These are phyloP conservation scores for Geotrypetes seraphini DNA, from an alignment of 2,797 vertebrate genomes.

Conservation along the genomic window DNA sequence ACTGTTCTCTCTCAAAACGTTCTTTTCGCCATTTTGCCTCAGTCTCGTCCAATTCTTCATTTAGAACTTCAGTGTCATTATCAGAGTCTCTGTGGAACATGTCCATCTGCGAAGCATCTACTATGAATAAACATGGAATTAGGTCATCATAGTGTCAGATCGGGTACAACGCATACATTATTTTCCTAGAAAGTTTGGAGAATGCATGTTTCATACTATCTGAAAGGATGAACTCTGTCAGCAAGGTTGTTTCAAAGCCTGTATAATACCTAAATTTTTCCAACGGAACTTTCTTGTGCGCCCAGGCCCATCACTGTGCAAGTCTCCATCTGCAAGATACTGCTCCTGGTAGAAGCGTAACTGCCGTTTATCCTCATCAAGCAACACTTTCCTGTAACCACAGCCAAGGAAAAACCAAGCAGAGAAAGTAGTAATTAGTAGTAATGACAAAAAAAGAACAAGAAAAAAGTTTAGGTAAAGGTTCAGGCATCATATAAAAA, in stretches of 20 bases:
- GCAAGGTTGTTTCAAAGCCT: too few relatives aligned
- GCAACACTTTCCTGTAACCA: constrained; percentile 74
- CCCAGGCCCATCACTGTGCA: constrained; percentile 88
- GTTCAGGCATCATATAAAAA: too few relatives aligned
- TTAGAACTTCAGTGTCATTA: constrained; percentile 61
- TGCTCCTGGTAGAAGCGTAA: constrained; percentile 86
- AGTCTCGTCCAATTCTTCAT: constrained; percentile 66
- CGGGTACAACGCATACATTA: not conserved
- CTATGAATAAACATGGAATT: too few relatives aligned
- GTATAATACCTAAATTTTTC: constrained; percentile 73
- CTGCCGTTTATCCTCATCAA: constrained; percentile 88
- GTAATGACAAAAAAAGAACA: too few relatives aligned
- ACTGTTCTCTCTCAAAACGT: constrained; percentile 82
- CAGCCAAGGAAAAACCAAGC: not conserved
- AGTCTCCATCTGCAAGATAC: constrained; percentile 85
- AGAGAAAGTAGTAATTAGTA: too few relatives aligned
- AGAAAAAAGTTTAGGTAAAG: too few relatives aligned
- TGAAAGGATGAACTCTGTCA: too few relatives aligned
- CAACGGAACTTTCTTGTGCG: constrained; percentile 84
- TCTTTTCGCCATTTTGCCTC: constrained; percentile 82
- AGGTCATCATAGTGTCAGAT: not conserved
- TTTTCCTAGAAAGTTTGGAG: too few relatives aligned
- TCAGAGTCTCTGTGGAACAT: constrained; percentile 57
- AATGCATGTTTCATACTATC: too few relatives aligned
- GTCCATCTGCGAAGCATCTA: constrained; percentile 66